Percentiles rank a stretch among this genome's conserved stretches.
Evolutionary conservation across 2,888 invertebrate species (phyloP).

Genomic region (Sipha maydis): DNA sequence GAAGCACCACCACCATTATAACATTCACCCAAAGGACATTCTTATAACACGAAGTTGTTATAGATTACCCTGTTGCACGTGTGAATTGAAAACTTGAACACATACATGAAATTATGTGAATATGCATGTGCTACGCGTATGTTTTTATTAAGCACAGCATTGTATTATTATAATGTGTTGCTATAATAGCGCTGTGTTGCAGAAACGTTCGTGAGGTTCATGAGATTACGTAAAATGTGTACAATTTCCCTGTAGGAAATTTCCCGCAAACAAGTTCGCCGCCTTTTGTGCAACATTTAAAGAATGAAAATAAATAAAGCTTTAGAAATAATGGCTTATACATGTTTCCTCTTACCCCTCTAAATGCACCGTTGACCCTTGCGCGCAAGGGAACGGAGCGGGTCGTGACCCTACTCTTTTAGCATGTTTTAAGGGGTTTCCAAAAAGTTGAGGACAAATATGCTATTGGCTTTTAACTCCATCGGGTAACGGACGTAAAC

Average conservation of each 20-base stretch:
- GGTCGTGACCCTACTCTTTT: slow-evolving; percentile 40
- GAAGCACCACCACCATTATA: neutral
- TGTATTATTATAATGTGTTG: neutral
- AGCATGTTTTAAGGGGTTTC: slow-evolving; percentile 31
- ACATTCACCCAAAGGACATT: slow-evolving; percentile 6
- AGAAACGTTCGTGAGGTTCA: neutral
- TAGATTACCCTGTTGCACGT: slow-evolving; percentile 5
- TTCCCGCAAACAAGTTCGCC: slow-evolving; percentile 23
- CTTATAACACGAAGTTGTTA: slow-evolving; percentile 4
- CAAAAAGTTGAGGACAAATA: slow-evolving; percentile 7
- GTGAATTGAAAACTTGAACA: slow-evolving; percentile 29
- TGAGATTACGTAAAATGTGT: neutral
- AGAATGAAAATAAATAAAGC: slow-evolving; percentile 55
- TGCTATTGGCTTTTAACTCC: neutral
- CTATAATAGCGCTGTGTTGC: neutral
- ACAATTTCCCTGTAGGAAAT: slow-evolving; percentile 10
- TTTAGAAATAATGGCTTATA: slow-evolving; percentile 61
- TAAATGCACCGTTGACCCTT: slow-evolving; percentile 51
- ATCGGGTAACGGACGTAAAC: neutral
- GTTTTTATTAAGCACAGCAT: neutral
- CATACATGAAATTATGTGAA: neutral
- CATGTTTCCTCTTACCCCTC: slow-evolving; percentile 55
- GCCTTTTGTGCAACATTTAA: slow-evolving; percentile 51
- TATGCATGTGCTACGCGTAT: too few relatives aligned
- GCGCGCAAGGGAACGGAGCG: slow-evolving; percentile 17